These are phyloP conservation scores for Chaenocephalus aceratus DNA, from an alignment of 2,113 vertebrate genomes.

Conservation along the genomic window DNA sequence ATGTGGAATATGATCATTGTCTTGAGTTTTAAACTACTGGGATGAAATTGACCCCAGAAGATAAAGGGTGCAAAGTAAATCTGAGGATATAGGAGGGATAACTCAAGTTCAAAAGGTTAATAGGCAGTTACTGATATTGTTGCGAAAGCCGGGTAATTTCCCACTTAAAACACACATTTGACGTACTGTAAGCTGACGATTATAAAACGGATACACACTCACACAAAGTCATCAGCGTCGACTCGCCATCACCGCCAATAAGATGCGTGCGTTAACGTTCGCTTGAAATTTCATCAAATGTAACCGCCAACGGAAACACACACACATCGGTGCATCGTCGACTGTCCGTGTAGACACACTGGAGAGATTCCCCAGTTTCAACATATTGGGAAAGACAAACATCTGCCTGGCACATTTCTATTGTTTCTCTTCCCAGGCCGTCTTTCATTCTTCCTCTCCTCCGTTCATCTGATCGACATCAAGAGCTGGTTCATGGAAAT, in stretches of 20 bases:
- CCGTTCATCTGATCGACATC: constrained; percentile 72
- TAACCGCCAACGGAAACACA: not conserved
- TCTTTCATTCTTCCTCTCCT: constrained; percentile 64
- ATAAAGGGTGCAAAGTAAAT: too few species aligned
- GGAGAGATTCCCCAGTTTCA: too few species aligned
- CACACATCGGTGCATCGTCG: not conserved
- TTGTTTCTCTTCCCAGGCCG: constrained; percentile 55
- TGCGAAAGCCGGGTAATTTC: not conserved
- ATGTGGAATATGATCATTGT: too few species aligned
- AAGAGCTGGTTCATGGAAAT: constrained; percentile 67
- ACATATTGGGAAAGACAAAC: not conserved
- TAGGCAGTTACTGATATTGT: not conserved
- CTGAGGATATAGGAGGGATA: too few species aligned
- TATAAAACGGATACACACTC: not conserved
- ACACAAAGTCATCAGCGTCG: not conserved
- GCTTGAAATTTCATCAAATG: not conserved
- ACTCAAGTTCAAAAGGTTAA: too few species aligned
- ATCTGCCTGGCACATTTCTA: constrained; percentile 76
- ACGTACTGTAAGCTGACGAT: too few species aligned
- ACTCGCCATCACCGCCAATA: not conserved
- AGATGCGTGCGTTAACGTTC: not conserved
- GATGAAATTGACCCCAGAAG: too few species aligned
- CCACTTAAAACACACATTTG: not conserved
- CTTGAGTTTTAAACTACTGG: too few species aligned
- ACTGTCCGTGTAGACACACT: not conserved